Evolutionary conservation across 2,113 vertebrate species (phyloP), one percentile per base, ranked within the genome.

Genomic region (Agapornis roseicollis): DNA sequence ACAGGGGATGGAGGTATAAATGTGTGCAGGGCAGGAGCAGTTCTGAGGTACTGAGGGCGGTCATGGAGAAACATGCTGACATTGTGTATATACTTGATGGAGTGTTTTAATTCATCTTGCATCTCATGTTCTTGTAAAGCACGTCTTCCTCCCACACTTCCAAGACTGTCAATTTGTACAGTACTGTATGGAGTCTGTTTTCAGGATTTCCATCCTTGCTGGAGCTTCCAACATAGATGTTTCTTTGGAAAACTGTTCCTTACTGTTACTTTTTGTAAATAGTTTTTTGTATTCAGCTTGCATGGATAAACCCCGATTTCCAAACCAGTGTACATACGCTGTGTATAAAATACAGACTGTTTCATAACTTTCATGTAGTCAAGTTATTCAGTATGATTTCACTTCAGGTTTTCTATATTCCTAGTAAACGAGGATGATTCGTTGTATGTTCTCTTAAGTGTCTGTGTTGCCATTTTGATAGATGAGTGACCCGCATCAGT

Each of bases 301-400:
- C 98, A 99, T 99, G 98, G 97, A 97, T 96, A 91, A 44, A 91
- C 82, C 55, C 64, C 96, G 64, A 90, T 95, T 97, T 95, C 94
- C 86, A 97, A 94, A 84, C 82, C 28, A 90, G 80, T 99, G 98
- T 99, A 98, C 95, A 99, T 98, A 98, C 87, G 91, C 94, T 95
- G 92, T 98, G 98, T 98, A 98, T 97, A 98, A 98, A 98, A 95
- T 96, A 96, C 97, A 98, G 94, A 97, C 94, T 96, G 93, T 98
- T 98, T 99, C 97, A 96, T 98, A 98, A 94, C 78, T 93, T 91
- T 89, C 58, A 87, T 65, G 73, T 94, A 89, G 93, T 95, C 73
- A 84, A 87, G 64, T 94, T 92, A 72, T 8, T 96, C 68, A 47
- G 12, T 93, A 91, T 92, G 24, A 49, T 93, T 82, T 92, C 55